Evolutionary conservation across 2,113 vertebrate genomes (phyloP).

Genomic region (Carettochelys insculpta): DNA sequence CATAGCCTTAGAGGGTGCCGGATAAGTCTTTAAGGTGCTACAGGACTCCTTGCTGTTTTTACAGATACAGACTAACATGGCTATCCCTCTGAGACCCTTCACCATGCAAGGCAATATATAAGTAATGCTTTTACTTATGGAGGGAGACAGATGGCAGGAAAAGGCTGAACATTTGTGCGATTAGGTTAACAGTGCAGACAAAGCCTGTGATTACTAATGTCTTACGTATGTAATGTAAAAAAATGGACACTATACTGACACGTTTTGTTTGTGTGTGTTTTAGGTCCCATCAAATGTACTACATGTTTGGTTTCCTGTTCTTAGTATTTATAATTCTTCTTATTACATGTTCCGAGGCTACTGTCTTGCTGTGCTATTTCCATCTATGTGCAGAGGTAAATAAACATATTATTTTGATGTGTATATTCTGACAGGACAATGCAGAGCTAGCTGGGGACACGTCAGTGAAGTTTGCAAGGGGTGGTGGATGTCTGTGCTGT

Average conservation of each 20-base stretch:
- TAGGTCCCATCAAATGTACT: slow-evolving; percentile 96
- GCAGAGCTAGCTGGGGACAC: background rate
- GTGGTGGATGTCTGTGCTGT: background rate
- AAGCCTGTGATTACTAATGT: background rate
- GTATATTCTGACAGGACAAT: background rate
- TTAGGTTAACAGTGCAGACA: background rate
- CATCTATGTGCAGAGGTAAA: slow-evolving; percentile 91
- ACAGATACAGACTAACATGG: too few relatives aligned
- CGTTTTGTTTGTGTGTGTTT: slow-evolving; percentile 36
- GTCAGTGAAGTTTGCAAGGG: background rate
- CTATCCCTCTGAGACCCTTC: too few relatives aligned
- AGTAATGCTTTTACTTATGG: background rate
- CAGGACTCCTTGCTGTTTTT: too few relatives aligned
- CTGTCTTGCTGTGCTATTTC: slow-evolving; percentile 91
- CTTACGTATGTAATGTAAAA: background rate
- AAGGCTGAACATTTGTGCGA: background rate
- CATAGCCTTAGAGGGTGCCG: too few relatives aligned
- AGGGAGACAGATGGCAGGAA: background rate
- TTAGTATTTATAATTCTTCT: slow-evolving; percentile 92
- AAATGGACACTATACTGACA: background rate
- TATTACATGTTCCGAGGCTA: slow-evolving; percentile 92
- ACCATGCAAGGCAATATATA: background rate
- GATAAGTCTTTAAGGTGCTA: too few relatives aligned
- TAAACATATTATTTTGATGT: background rate
- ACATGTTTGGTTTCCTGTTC: slow-evolving; percentile 94